Evolutionary conservation across 1,140 invertebrate species (phyloP).

Genomic region (Macrocentrus cingulum): DNA sequence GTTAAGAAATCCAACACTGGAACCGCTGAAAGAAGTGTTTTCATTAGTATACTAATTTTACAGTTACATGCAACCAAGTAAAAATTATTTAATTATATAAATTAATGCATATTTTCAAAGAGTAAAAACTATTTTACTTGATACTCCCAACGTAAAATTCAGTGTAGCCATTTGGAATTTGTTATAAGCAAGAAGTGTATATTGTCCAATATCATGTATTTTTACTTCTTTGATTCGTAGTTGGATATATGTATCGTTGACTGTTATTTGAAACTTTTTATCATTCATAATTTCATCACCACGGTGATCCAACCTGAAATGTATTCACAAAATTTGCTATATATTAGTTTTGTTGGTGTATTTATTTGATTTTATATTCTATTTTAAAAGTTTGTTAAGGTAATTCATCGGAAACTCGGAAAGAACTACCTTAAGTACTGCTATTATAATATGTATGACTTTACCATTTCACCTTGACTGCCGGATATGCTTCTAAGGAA

Average conservation of each 20-base stretch:
- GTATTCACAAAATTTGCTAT: not conserved
- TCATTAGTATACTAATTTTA: not conserved
- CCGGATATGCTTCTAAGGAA: constrained; percentile 53
- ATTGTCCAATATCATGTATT: constrained; percentile 38
- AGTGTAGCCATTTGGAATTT: constrained; percentile 28
- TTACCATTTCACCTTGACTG: constrained; percentile 52
- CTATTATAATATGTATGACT: no score
- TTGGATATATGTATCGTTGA: no score
- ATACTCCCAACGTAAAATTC: constrained; percentile 39
- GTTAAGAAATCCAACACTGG: constrained; percentile 49
- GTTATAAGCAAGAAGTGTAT: constrained; percentile 37
- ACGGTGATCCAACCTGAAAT: constrained; percentile 40
- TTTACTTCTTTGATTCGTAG: constrained; percentile 34
- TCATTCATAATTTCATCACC: constrained; percentile 36
- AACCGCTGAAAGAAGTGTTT: constrained; percentile 40
- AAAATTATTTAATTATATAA: no score
- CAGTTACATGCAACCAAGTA: no score
- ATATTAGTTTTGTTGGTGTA: not conserved
- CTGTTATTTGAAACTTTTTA: no score
- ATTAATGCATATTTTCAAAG: no score
- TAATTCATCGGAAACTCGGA: constrained; percentile 29
- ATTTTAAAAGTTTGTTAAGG: constrained; percentile 10
- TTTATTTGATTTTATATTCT: not conserved
- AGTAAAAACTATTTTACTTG: constrained; percentile 30
- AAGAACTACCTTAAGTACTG: no score